Conservation (phyloP, 2,797 vertebrate genomes). For the Pseudomugil gertrudae region DNA sequence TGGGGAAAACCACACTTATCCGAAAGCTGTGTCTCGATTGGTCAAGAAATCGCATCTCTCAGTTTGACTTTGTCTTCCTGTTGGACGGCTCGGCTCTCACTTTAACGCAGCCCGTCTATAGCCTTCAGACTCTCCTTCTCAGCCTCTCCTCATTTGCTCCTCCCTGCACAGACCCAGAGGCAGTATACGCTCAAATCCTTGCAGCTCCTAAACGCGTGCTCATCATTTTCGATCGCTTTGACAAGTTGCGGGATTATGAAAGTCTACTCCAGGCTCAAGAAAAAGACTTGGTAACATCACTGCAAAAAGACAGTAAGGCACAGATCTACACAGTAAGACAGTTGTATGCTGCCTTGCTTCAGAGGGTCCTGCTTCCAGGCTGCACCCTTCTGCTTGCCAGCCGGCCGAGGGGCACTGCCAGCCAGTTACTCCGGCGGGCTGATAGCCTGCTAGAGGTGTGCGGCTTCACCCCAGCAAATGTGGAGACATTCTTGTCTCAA, state of each 20-base stretch:
- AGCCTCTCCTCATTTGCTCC: conserved; percentile 67
- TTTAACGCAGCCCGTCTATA: conserved; percentile 63
- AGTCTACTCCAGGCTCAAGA: conserved; percentile 69
- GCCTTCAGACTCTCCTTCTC: conserved; percentile 85
- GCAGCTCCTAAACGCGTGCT: conserved; percentile 84
- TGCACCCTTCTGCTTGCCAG: conserved; percentile 87
- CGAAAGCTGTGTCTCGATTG: conserved; percentile 88
- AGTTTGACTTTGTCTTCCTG: conserved; percentile 90
- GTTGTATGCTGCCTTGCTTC: conserved; percentile 86
- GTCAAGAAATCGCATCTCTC: conserved; percentile 82
- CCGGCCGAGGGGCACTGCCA: conserved; percentile 83
- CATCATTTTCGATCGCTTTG: conserved; percentile 89
- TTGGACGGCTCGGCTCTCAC: conserved; percentile 83
- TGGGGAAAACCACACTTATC: conserved; percentile 89
- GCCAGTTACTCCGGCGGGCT: conserved; percentile 82
- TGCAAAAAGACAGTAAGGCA: conserved; percentile 64
- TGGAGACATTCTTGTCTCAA: conserved; percentile 77
- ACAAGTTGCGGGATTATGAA: conserved; percentile 85
- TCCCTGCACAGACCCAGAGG: conserved; percentile 44
- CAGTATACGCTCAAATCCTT: conserved; percentile 82
- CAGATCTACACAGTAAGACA: conserved; percentile 78
- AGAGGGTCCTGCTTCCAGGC: conserved; percentile 86
- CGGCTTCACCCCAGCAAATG: conserved; percentile 84
- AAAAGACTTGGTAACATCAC: conserved; percentile 49
- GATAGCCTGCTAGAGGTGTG: conserved; percentile 85